These are phyloP conservation scores for Hypolimnas misippus DNA, from an alignment of 2,888 invertebrate species.

Conservation along the genomic window DNA sequence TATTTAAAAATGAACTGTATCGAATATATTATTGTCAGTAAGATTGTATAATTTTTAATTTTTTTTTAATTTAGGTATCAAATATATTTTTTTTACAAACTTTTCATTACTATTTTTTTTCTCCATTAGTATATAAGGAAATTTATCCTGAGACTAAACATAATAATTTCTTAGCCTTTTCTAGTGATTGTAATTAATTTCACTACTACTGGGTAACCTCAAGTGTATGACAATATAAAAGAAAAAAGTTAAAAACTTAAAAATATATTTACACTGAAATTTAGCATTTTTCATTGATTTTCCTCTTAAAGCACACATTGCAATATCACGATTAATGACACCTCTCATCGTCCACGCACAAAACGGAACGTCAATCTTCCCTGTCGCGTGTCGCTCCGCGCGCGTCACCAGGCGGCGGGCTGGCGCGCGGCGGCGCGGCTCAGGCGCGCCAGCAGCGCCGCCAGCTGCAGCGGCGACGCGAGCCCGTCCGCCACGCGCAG, in stretches of 20 bases:
- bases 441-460: constrained; percentile 93
- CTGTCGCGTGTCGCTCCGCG: no score
- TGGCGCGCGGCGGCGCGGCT: constrained; percentile 81
- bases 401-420: not conserved
- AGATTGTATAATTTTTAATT: not conserved
- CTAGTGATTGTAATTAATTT: not conserved
- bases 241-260: not conserved
- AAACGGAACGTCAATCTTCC: no score
- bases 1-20: not conserved
- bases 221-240: not conserved
- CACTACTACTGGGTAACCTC: not conserved
- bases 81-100: no score
- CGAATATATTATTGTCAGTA: not conserved
- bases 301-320: no score
- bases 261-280: constrained; percentile 1
- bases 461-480: constrained; percentile 93
- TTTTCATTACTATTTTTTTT: no score
- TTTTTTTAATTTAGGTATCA: not conserved
- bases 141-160: no score
- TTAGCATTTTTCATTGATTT: no score
- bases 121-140: no score
- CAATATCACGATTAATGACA: no score
- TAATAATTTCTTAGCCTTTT: no score
- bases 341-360: no score
- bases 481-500: constrained; percentile 96